A percentile compares a stretch with the other conserved stretches of the same genome.
Conservation (phyloP, 2,113 vertebrate species). For the Glaucidium brasilianum region DNA sequence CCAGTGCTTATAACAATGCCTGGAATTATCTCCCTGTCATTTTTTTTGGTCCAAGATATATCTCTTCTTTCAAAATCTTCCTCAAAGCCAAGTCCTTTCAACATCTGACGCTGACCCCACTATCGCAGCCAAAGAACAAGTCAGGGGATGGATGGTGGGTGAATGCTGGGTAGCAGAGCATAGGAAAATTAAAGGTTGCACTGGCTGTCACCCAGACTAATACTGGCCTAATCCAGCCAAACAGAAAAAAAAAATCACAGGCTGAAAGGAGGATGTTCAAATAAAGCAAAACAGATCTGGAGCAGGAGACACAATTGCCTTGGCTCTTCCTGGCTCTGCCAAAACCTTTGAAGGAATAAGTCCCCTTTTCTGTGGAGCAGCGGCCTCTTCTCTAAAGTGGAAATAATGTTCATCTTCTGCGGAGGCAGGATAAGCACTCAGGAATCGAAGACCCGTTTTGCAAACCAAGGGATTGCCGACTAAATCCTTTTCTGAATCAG, state of each 20-base stretch:
- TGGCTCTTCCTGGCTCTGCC: background rate
- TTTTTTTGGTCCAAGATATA: background rate
- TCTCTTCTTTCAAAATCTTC: background rate
- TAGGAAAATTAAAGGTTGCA: background rate
- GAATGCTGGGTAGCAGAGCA: background rate
- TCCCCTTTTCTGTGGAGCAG: background rate
- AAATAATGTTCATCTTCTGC: background rate
- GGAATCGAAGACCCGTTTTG: background rate
- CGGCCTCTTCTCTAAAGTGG: background rate
- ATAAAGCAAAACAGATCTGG: background rate
- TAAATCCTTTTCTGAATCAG: background rate
- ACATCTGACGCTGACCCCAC: background rate
- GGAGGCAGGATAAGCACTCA: background rate
- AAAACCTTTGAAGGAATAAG: background rate
- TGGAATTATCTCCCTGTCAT: background rate
- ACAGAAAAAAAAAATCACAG: background rate
- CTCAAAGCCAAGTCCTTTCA: background rate
- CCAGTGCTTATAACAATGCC: background rate
- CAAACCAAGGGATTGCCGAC: background rate
- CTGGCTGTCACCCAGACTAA: background rate
- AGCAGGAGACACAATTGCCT: background rate
- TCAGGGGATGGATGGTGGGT: background rate
- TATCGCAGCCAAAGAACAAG: background rate
- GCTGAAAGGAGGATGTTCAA: background rate
- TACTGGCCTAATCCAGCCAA: background rate